Conservation (phyloP, 2,888 invertebrate species). For the Rhagium mordax region DNA sequence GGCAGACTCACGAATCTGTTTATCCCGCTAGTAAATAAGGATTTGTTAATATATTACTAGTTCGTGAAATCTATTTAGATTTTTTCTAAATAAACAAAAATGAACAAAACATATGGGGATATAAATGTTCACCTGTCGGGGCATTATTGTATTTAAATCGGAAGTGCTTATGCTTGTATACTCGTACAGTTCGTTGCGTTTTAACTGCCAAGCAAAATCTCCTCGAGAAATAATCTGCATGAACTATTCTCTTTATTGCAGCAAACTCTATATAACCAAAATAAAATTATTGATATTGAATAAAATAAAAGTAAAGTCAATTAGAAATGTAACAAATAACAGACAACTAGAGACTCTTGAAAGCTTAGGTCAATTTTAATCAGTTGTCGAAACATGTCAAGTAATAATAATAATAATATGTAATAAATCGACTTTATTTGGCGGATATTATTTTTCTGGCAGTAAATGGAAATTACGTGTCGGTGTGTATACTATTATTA, state of each 20-base stretch:
- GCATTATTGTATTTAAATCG: slow-evolving; percentile 39
- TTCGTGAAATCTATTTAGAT: background rate
- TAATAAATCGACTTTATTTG: no score
- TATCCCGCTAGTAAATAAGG: no score
- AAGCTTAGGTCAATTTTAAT: no score
- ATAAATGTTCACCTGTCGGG: slow-evolving; percentile 35
- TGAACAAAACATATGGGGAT: slow-evolving; percentile 21
- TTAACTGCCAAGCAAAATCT: slow-evolving; percentile 48
- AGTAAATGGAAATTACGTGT: no score
- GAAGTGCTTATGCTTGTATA: slow-evolving; percentile 50
- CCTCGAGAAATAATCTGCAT: slow-evolving; percentile 55
- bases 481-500: no score
- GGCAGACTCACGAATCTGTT: no score
- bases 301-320: background rate
- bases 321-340: no score
- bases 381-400: no score
- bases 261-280: slow-evolving; percentile 50
- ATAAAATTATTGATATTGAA: slow-evolving; percentile 7
- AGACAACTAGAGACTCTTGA: no score
- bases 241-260: slow-evolving; percentile 54
- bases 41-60: no score
- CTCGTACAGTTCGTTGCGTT: slow-evolving; percentile 48
- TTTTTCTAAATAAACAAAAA: slow-evolving; percentile 14
- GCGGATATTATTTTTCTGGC: no score
- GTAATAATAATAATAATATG: no score